Evolutionary conservation across 2,888 invertebrate species (phyloP).

Genomic region (Drosophila lacicola): DNA sequence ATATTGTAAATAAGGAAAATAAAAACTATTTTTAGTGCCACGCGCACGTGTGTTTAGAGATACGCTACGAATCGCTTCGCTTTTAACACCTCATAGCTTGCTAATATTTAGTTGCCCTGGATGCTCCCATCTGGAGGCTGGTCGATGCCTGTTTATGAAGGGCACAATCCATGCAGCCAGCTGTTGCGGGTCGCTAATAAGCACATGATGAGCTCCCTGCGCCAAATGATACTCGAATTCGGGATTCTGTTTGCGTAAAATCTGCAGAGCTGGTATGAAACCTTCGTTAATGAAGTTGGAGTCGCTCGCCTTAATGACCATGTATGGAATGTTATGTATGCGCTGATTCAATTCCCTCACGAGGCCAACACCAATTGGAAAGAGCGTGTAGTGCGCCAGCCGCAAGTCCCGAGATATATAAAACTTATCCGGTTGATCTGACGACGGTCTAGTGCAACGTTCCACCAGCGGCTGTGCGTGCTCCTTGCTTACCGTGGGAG

Average conservation of each 20-base stretch:
- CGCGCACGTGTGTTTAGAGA: too few relatives aligned
- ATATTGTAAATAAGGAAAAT: too few relatives aligned
- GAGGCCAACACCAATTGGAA: slow-evolving; percentile 80
- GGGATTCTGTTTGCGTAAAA: slow-evolving; percentile 86
- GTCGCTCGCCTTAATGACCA: slow-evolving; percentile 87
- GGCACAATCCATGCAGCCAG: slow-evolving; percentile 86
- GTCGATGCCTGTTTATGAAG: slow-evolving; percentile 85
- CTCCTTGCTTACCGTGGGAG: slow-evolving; percentile 86
- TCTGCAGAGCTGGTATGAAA: slow-evolving; percentile 85
- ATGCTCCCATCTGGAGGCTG: slow-evolving; percentile 16
- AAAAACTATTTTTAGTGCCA: too few relatives aligned
- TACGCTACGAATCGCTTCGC: background rate
- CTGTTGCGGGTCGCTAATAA: slow-evolving; percentile 88
- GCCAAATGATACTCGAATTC: slow-evolving; percentile 87
- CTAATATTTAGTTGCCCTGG: background rate
- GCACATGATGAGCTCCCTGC: slow-evolving; percentile 89
- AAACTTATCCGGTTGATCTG: slow-evolving; percentile 86
- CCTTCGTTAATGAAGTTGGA: slow-evolving; percentile 86
- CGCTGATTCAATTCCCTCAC: slow-evolving; percentile 86
- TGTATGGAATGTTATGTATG: slow-evolving; percentile 87
- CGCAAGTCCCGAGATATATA: slow-evolving; percentile 77
- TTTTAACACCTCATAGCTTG: slow-evolving; percentile 8
- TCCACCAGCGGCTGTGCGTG: slow-evolving; percentile 86
- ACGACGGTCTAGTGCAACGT: slow-evolving; percentile 86
- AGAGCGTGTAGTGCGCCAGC: slow-evolving; percentile 35